Conservation (phyloP, 2,888 invertebrate species). For the Nymphalis urticae region DNA sequence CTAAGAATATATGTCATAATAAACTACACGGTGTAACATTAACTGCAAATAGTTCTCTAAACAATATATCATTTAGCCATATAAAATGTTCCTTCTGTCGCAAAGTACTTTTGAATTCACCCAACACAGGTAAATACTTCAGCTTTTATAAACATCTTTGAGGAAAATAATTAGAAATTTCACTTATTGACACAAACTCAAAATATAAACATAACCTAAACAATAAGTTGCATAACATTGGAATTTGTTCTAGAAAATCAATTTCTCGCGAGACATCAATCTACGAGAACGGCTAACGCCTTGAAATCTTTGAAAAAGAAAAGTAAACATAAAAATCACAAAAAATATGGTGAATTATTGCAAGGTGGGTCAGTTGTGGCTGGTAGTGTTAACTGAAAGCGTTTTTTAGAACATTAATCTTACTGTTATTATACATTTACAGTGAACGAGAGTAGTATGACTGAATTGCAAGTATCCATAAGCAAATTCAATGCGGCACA, state of each 20-base stretch:
- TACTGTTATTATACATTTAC: constrained; percentile 41
- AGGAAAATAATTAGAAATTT: not conserved
- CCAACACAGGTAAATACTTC: constrained; percentile 58
- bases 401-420: not conserved
- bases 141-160: not conserved
- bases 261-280: constrained; percentile 62
- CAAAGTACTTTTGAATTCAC: constrained; percentile 60
- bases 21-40: constrained; percentile 60
- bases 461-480: constrained; percentile 85
- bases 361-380: constrained; percentile 79
- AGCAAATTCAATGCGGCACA: constrained; percentile 85
- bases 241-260: constrained; percentile 60
- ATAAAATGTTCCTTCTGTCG: constrained; percentile 75
- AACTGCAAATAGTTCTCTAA: constrained; percentile 52
- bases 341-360: constrained; percentile 85
- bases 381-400: constrained; percentile 9
- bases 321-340: constrained; percentile 68
- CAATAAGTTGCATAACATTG: constrained; percentile 67
- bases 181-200: not conserved
- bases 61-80: constrained; percentile 51
- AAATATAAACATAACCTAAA: constrained; percentile 52
- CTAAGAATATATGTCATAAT: constrained; percentile 68
- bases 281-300: constrained; percentile 69
- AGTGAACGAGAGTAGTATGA: constrained; percentile 85
- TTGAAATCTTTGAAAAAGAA: constrained; percentile 68